A percentile compares a stretch with the other conserved stretches of the same genome.
Conservation (phyloP, 2,888 invertebrate genomes). For the Protophormia terraenovae region DNA sequence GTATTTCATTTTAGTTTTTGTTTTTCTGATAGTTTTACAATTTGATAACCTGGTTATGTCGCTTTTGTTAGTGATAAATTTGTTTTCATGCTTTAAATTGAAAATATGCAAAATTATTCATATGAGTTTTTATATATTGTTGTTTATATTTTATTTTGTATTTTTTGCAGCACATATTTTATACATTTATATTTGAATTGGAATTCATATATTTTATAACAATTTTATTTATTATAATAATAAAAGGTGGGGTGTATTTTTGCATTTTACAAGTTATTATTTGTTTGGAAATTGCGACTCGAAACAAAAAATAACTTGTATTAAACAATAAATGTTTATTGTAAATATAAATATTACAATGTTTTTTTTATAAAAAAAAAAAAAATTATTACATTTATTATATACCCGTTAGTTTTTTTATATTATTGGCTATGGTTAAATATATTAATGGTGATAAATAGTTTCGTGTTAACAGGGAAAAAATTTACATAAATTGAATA, state of each 20-base stretch:
- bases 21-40: slow-evolving; percentile 38
- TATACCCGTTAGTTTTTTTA: neutral
- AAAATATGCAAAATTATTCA: slow-evolving; percentile 61
- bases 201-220: slow-evolving; percentile 35
- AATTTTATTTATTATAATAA: neutral
- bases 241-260: neutral
- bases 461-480: slow-evolving; percentile 33
- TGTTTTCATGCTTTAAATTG: slow-evolving; percentile 62
- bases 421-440: slow-evolving; percentile 19
- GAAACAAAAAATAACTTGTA: slow-evolving; percentile 11
- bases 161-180: neutral
- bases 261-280: slow-evolving; percentile 20
- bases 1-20: neutral
- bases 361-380: neutral
- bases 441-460: slow-evolving; percentile 42
- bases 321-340: slow-evolving; percentile 49
- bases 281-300: slow-evolving; percentile 18
- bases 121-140: slow-evolving; percentile 48
- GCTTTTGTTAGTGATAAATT: slow-evolving; percentile 64
- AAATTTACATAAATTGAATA: slow-evolving; percentile 38
- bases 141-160: slow-evolving; percentile 15
- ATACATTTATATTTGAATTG: slow-evolving; percentile 16
- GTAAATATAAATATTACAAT: slow-evolving; percentile 33
- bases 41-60: slow-evolving; percentile 64
- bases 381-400: neutral